These are phyloP conservation scores for Leucozona laternaria DNA, from an alignment of 2,888 invertebrate genomes.

Conservation along the genomic window DNA sequence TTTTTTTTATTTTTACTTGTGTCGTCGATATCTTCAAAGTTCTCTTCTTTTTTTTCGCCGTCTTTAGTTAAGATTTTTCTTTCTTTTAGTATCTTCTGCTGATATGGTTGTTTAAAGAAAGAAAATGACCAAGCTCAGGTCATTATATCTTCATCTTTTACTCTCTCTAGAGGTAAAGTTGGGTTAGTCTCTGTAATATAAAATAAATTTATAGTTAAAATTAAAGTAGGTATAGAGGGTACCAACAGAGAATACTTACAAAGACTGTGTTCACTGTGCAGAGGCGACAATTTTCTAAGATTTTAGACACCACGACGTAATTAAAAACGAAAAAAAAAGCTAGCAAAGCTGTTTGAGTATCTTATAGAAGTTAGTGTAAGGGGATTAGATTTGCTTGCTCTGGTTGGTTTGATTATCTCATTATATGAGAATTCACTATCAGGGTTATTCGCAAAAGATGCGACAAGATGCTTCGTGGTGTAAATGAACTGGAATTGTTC, in stretches of 20 bases:
- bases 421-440: not conserved
- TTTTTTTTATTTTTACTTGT: too few relatives aligned
- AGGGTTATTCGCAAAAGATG: not conserved
- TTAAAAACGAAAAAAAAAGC: constrained; percentile 27
- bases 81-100: not conserved
- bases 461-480: too few relatives aligned
- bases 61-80: constrained; percentile 46
- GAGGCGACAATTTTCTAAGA: constrained; percentile 32
- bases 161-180: not conserved
- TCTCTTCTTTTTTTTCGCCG: constrained; percentile 26
- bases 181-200: constrained; percentile 20
- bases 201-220: constrained; percentile 57
- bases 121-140: constrained; percentile 35
- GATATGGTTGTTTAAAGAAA: constrained; percentile 14
- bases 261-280: not conserved
- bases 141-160: constrained; percentile 36
- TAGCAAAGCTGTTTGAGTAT: constrained; percentile 13
- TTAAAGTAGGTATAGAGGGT: not conserved
- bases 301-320: constrained; percentile 24
- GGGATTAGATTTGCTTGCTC: not conserved
- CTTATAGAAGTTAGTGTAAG: not conserved
- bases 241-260: not conserved
- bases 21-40: not conserved
- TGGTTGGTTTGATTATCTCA: not conserved
- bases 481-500: too few relatives aligned